Base-by-base conservation (phyloP, 2,113 vertebrate genomes). In the Abramis brama region DNA sequence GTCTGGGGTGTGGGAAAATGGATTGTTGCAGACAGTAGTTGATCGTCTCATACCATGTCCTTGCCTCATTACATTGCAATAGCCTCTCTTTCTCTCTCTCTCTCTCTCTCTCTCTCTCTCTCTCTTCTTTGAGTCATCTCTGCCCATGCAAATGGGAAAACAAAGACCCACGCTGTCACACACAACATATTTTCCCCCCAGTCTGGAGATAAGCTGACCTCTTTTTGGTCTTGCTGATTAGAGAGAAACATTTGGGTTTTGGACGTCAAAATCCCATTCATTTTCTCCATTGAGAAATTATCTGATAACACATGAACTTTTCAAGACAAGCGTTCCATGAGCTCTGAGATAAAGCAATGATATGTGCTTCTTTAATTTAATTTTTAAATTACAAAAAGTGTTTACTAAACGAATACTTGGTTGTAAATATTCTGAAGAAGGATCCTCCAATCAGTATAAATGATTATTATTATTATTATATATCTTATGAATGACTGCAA, bases 11-110 rank as follows among this genome's bases (percentile, higher is more conserved):
- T 80, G 45, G 59, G 92, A 94, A 94, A 93, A 94, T 90, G 83
- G 94, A 92, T 95, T 88, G 90, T 89, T 91, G 84, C 92, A 89
- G 86, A 87, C 85, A 85, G 73, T 86, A 77, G 84, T 81, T n/a
- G 15, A 6, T 80, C n/a, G 39, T 86, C n/a, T 59, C 23, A 59
- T 68, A 88, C 80, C 75, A 87, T 76, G 89, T 73, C 8, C 45
- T 70, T 84, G 45, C 36, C 74, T 84, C 86, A 80, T 71, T 79
- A 30, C 64, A 78, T 83, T 80, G 59, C 70, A 79, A 55, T 75
- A 43, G 39, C 83, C 80, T 52, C 50, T 15, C 13, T 50, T 13
- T 50, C 47, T 52, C 50, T 50, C 13, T 15, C 13, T 50, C 47
- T 50, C 47, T 52, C 50, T 50, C 13, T 15, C 47, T 50, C 47